Evolutionary conservation across 2,113 vertebrate genomes (phyloP).

Genomic region (Sardina pilchardus): DNA sequence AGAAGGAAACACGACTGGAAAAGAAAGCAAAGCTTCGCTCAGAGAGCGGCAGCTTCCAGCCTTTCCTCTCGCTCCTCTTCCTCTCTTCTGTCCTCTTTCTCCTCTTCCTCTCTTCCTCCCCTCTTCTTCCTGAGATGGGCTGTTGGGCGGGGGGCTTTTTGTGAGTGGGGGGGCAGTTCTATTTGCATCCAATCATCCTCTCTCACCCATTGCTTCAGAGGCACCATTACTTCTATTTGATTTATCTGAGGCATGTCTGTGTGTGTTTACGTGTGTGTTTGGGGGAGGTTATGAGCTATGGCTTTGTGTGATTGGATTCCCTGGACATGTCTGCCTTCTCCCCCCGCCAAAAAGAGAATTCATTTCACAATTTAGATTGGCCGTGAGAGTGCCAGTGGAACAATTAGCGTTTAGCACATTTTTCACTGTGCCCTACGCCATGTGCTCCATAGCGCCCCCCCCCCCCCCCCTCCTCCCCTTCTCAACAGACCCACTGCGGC

Average conservation of each 20-base stretch:
- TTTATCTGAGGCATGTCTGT: not conserved
- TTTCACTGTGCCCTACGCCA: not conserved
- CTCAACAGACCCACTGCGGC: not conserved
- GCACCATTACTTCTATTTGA: not conserved
- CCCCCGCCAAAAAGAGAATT: not conserved
- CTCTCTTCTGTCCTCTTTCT: not conserved
- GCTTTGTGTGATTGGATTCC: not conserved
- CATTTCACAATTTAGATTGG: not conserved
- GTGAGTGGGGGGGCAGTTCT: not conserved
- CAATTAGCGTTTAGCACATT: not conserved
- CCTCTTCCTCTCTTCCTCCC: not conserved
- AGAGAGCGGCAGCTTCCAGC: not conserved
- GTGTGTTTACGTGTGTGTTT: constrained; percentile 10
- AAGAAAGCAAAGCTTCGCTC: not conserved
- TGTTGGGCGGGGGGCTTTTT: not conserved
- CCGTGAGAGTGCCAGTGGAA: not conserved
- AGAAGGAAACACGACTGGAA: not conserved
- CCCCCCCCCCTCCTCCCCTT: not conserved
- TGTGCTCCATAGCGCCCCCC: not conserved
- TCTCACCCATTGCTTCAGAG: not conserved
- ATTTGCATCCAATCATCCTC: not conserved
- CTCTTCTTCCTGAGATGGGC: not conserved
- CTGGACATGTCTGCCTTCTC: not conserved
- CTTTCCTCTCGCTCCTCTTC: not conserved
- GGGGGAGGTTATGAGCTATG: not conserved